Evolutionary conservation across 2,888 invertebrate genomes (phyloP).

Genomic region (Spodoptera exigua): DNA sequence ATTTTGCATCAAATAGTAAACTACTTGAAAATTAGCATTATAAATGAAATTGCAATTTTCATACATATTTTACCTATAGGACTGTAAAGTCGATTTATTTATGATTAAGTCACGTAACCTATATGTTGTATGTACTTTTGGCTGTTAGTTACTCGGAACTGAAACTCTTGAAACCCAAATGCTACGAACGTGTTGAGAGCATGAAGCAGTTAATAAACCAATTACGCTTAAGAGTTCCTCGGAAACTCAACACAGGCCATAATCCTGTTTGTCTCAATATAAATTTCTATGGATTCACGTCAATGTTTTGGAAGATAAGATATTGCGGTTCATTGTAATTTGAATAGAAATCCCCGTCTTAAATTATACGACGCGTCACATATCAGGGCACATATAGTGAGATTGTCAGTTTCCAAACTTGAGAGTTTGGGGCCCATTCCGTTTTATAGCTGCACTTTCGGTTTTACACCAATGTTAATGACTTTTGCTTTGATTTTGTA

Average conservation of each 20-base stretch:
- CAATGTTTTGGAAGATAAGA: constrained; percentile 35
- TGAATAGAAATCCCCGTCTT: constrained; percentile 29
- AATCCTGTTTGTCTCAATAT: constrained; percentile 9
- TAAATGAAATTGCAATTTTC: too few species aligned
- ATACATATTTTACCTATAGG: too few species aligned
- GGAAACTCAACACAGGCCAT: not conserved
- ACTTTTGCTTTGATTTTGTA: not conserved
- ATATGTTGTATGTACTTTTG: not conserved
- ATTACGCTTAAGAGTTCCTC: constrained; percentile 21
- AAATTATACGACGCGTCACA: constrained; percentile 27
- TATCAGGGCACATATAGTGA: constrained; percentile 6
- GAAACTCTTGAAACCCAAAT: not conserved
- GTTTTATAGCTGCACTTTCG: constrained; percentile 4
- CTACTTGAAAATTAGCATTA: too few species aligned
- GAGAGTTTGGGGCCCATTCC: not conserved
- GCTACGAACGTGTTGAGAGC: constrained; percentile 6
- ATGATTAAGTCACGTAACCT: too few species aligned
- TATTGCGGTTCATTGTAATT: constrained; percentile 16
- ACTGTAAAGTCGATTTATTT: too few species aligned
- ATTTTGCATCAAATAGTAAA: too few species aligned
- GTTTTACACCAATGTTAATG: not conserved
- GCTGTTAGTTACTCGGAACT: not conserved
- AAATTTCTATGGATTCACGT: constrained; percentile 29
- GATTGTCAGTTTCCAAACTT: constrained; percentile 18
- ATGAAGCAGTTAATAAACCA: constrained; percentile 22